Evolutionary conservation across 1,140 invertebrate genomes (phyloP), one percentile per base, ranked within the genome.

Genomic region (Dufourea novaeangliae): DNA sequence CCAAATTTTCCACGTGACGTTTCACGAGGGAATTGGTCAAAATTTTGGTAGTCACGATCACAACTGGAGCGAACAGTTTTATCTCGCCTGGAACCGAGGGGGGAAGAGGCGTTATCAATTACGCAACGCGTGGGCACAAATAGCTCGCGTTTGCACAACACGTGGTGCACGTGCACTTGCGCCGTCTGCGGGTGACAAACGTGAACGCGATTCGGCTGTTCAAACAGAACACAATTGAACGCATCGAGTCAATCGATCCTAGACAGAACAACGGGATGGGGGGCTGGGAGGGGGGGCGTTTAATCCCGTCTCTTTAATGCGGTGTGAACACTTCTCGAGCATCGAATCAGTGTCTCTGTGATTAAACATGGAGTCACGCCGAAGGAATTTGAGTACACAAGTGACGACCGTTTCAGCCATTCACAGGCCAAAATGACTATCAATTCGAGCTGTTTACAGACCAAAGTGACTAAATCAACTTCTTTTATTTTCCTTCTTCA

Each of bases 121-220:
- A 78, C 27, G 56, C 64, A 52, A 56, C 44, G 74, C 68, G 39
- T 52, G 74, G 37, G 41, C 56, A 61, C 79, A 67, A 81, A 81
- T 64, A 68, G 61, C 12, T 72, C 62, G 61, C 52, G 63, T 78
- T 67, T 54, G 52, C 54, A n/a, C 52, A 34, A 82, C 67, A 78
- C 59, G 57, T 39, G 52, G 57, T 34, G 52, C 52, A 79, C 62
- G 62, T 62, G 66, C 34, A 22, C 1, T n/a, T 20, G 34, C 22
- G 32, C 68, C 25, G 68, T 63, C 63, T 63, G 62, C 41, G 34
- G 63, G 54, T 74, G 81, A 83, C 39, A 64, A 63, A 69, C 71
- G 39, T 32, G 29, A 44, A 62, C 63, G 68, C 64, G 80, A 54
- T 72, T 83, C 54, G 79, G 62, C 67, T 68, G 73, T 56, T 74